Base-by-base conservation (phyloP, 2,797 vertebrate genomes). In the Salarias fasciatus region DNA sequence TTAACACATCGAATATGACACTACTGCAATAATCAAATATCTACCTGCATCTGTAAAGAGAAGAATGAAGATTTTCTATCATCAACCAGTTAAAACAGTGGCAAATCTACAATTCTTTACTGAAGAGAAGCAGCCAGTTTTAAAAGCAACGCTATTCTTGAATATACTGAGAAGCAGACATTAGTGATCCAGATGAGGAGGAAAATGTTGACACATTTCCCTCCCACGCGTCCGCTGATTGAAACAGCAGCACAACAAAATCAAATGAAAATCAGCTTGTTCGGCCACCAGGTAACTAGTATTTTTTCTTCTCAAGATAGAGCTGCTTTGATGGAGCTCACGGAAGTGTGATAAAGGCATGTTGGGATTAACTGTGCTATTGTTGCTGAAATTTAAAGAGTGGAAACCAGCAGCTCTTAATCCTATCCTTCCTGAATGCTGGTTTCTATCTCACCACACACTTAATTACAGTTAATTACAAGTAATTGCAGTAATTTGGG, bases 401-500 rank as follows among this genome's bases (percentile, higher is more conserved):
- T 4, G 11, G n/a, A 65, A 48, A 37, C 15, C 14, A 72, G 63
- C 42, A 47, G 37, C 53, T 73, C 33, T 5, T 31, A 43, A 65
- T 53, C 8, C 15, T 28, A 45, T n/a, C 31, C 3, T 45, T 66
- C 8, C 41, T 68, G 40, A 63, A 64, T 30, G 50, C 52, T 24
- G 47, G 40, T 63, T 80, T 63, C 53, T 68, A 30, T 59, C 57
- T 63, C 3, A 44, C 67, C 42, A 56, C 59, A 57, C 58, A 3
- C 11, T n/a, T 73, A 66, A 79, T 81, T 73, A 69, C 49, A 37
- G 53, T 56, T 77, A 69, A 80, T 84, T 28, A 55, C 37, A 10
- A 44, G 37, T 77, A 60, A 78, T 36, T 66, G 38, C 60, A 65
- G 60, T 77, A 64, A 77, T 79, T 68, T 59, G 24, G 53, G 35